Base-by-base conservation (phyloP, 2,113 vertebrate species). In the Seriola rivoliana region DNA sequence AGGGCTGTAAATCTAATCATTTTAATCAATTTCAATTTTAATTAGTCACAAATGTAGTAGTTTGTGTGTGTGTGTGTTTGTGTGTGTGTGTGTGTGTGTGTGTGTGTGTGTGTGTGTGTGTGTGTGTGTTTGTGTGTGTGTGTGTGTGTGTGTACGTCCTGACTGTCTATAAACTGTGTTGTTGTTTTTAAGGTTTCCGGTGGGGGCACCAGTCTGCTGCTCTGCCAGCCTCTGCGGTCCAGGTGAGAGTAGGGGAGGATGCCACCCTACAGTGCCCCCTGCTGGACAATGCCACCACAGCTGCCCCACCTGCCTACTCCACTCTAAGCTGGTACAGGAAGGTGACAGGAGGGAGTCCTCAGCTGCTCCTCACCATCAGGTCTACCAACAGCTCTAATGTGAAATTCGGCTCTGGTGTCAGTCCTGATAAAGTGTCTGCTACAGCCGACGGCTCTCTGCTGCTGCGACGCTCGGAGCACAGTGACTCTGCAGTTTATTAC, bases 321-420 rank as follows among this genome's bases (percentile, higher is more conserved):
- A 58, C 16, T 16, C 19, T 90, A 55, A 93, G 90, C 85, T 92
- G 91, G 91, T 93, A 91, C 90, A 71, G 79, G 75, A 71, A 59
- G 69, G 2, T 19, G 0, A 8, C 38, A 0, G 91, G 83, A 0
- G 62, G 3, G 1, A 2, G 74, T 0, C 88, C 85, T 0, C 16
- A 76, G 79, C 71, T 91, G 0, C 65, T 93, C 4, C 38, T 93
- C 38, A 63, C 32, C 59, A 0, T 82, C 58, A 23, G 16, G 13
- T 12, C 46, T 8, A 2, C 2, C 0, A 3, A 36, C 78, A 0
- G 10, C 8, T 60, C 68, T 4, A 1, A 9, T 0, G 34, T 86
- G 59, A 73, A 0, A 13, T 84, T 60, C 21, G 90, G 90, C 0
- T 0, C 62, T 19, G 73, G 80, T 0, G 23, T 88, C 1, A 0